A percentile compares a stretch with the other conserved stretches of the same genome.
phyloP scores from a whole-genome alignment of 1,140 invertebrate genomes.

The Zaprionus nigranus region DNA sequence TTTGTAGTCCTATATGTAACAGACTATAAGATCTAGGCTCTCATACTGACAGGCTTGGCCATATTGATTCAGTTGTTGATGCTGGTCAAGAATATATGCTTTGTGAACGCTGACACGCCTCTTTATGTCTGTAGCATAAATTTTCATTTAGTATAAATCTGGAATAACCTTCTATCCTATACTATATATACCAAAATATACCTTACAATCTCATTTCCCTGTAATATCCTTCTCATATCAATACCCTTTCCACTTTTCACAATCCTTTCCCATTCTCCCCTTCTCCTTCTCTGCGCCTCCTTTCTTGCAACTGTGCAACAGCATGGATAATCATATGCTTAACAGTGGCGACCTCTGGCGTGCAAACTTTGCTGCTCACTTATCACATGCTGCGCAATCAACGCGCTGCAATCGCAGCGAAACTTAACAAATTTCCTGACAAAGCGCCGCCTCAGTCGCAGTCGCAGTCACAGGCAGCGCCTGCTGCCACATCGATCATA shows the following conservation, averaged over 20 bases:
- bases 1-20: no score
- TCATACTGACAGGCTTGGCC: no score
- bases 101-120: no score
- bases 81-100: no score
- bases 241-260: neutral
- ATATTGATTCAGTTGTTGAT: no score
- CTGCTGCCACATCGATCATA: conserved; percentile 76
- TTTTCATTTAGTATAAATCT: no score
- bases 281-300: neutral
- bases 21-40: no score
- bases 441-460: conserved; percentile 49
- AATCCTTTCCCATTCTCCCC: neutral
- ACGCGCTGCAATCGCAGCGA: conserved; percentile 20
- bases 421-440: conserved; percentile 80
- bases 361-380: conserved; percentile 18
- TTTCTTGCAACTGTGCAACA: neutral
- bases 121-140: no score
- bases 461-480: conserved; percentile 15
- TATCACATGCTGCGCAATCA: conserved; percentile 49
- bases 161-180: no score
- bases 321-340: conserved; percentile 1
- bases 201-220: no score
- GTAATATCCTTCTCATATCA: no score
- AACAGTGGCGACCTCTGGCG: neutral
- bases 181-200: no score